Base-by-base conservation (phyloP, 35 echinoderm and acorn worm genomes). In the Eucidaris tribuloides region DNA sequence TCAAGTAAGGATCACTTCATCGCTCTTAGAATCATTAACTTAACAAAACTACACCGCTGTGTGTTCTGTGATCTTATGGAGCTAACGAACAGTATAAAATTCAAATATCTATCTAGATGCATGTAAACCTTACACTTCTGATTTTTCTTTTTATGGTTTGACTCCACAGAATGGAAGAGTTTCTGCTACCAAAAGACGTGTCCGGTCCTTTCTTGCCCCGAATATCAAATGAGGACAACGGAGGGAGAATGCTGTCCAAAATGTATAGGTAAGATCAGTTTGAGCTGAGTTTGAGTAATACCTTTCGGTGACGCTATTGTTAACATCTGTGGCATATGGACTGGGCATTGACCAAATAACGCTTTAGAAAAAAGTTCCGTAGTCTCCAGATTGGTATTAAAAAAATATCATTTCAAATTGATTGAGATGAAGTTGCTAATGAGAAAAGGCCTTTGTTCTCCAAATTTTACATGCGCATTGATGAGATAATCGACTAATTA, bases 151-250 rank as follows among this genome's bases (percentile, higher is more conserved):
- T 36, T 3, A 25, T 56, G 17, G 20, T 31, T 14, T 76, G 18
- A 64, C 14, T 46, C 17, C 60, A 1, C 68, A 93, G 91, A 81
- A 88, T 79, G 79, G 79, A 42, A 82, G 60, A 49, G 40, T 88
- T 13, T 44, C 79, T 93, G 91, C 56, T 58, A 22, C 23, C 20
- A 66, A 58, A 49, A 56, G 25, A 83, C 80, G 17, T 93, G 91
- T 44, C 91, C 91, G 49, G 85, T 93, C 24, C 85, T 93, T 0
- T 93, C 91, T 14, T 93, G 91, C 57, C 91, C 91, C 39, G 29
- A 45, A 25, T 65, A 88, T 49, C 91, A 93, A 79, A 42, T 78
- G 55, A 59, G 80, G 78, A 88, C 64, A 46, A 50, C 79, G n/a
- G 37, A 64, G 2, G 85, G 85, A 1, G 42, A 88, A 70, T 93